These are phyloP conservation scores for Gallinago stenura DNA, from an alignment of 2,797 vertebrate species.

Conservation along the genomic window DNA sequence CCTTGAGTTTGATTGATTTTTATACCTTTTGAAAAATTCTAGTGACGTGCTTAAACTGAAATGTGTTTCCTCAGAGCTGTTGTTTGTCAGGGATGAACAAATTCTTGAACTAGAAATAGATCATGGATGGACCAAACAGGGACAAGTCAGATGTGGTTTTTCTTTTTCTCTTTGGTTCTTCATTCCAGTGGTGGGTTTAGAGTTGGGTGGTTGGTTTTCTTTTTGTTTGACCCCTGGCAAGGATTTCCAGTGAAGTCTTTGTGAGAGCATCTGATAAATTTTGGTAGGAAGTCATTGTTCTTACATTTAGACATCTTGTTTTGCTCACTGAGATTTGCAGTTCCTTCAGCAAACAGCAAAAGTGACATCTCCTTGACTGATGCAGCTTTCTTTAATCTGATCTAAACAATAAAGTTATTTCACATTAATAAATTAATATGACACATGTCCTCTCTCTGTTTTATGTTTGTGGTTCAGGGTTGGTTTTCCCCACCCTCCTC, in stretches of 20 bases:
- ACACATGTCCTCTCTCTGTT: neutral
- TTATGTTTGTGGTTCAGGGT: neutral
- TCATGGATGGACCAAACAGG: neutral
- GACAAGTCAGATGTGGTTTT: neutral
- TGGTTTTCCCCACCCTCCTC: accelerated
- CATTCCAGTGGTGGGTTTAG: neutral
- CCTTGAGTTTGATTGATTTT: neutral
- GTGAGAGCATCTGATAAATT: slow-evolving; percentile 53
- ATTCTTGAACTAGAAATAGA: neutral
- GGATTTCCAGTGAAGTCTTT: slow-evolving; percentile 23
- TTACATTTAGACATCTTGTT: slow-evolving; percentile 48
- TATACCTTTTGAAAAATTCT: neutral
- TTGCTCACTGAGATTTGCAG: slow-evolving; percentile 43
- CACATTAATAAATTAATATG: neutral
- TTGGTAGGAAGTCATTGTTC: slow-evolving; percentile 51
- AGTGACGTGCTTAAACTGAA: neutral
- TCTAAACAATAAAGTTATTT: neutral
- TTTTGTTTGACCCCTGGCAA: neutral
- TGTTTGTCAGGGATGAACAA: neutral
- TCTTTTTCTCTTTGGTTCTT: neutral
- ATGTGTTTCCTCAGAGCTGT: neutral
- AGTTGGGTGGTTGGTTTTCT: neutral
- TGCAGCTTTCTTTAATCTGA: neutral
- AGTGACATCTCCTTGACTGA: slow-evolving; percentile 19
- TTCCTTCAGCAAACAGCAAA: slow-evolving; percentile 43